Percentiles rank a stretch among this genome's conserved stretches.
Conservation (phyloP, 2,113 vertebrate species). For the Mesembrinibis cayennensis region DNA sequence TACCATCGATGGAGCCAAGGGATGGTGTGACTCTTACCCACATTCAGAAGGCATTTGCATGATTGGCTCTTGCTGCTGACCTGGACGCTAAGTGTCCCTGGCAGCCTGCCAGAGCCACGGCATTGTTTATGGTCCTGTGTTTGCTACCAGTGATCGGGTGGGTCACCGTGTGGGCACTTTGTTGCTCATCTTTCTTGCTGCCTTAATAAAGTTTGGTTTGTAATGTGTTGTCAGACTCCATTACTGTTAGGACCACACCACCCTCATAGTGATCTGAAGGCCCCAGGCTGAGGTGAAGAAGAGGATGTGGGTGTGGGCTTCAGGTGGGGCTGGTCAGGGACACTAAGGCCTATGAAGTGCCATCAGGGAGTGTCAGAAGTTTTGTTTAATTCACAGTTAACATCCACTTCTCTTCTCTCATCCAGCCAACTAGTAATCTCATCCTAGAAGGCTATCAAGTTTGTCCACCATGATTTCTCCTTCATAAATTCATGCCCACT, state of each 20-base stretch:
- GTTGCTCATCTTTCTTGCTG: background rate
- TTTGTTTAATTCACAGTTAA: background rate
- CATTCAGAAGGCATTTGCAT: background rate
- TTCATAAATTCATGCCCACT: background rate
- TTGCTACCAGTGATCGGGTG: background rate
- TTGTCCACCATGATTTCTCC: background rate
- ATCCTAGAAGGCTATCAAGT: background rate
- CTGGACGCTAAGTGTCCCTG: background rate
- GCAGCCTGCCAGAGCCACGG: accelerated
- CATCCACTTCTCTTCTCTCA: background rate
- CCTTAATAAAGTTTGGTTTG: background rate
- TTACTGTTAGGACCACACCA: background rate
- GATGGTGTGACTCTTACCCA: too few species aligned
- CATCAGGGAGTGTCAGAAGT: background rate
- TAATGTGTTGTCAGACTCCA: background rate
- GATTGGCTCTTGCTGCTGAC: background rate
- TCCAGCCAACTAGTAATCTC: background rate
- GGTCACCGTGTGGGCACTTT: background rate
- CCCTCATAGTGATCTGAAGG: background rate
- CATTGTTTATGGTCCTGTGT: background rate
- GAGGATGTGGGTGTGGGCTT: background rate
- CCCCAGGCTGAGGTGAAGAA: background rate
- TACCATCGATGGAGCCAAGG: background rate
- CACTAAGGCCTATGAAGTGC: background rate
- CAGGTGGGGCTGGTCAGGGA: background rate